These are phyloP conservation scores for Mactromeris polynyma DNA, from an alignment of 2,888 invertebrate genomes.

Conservation along the genomic window DNA sequence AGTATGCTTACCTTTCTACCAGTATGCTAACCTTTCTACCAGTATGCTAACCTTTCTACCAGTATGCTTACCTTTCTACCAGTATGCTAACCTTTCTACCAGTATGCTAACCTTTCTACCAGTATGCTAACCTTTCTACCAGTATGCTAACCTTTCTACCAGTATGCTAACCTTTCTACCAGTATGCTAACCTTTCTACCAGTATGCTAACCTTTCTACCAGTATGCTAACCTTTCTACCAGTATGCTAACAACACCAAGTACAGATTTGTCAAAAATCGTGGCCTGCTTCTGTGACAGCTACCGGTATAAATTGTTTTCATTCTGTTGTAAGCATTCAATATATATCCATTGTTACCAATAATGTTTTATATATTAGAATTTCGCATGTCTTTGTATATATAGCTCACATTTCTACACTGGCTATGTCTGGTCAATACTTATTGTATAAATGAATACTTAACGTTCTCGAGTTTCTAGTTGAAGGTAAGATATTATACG, in stretches of 20 bases:
- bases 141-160: not conserved
- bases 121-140: no score
- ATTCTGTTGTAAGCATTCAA: not conserved
- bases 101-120: not conserved
- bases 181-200: not conserved
- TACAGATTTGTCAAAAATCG: not conserved
- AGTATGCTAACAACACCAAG: not conserved
- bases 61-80: not conserved
- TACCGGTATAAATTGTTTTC: not conserved
- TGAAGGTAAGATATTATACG: not conserved
- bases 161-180: no score
- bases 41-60: no score
- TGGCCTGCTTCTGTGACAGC: not conserved
- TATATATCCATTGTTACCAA: not conserved
- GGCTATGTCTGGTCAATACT: slow-evolving; percentile 3
- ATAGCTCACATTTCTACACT: not conserved
- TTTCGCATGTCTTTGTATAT: not conserved
- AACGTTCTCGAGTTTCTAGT: not conserved
- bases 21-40: not conserved
- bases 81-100: no score
- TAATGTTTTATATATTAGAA: not conserved
- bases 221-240: no score
- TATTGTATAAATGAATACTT: not conserved
- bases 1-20: no score
- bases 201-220: not conserved